phyloP scores from a whole-genome alignment of 2,797 vertebrate species.

The Myripristis jacobus region DNA sequence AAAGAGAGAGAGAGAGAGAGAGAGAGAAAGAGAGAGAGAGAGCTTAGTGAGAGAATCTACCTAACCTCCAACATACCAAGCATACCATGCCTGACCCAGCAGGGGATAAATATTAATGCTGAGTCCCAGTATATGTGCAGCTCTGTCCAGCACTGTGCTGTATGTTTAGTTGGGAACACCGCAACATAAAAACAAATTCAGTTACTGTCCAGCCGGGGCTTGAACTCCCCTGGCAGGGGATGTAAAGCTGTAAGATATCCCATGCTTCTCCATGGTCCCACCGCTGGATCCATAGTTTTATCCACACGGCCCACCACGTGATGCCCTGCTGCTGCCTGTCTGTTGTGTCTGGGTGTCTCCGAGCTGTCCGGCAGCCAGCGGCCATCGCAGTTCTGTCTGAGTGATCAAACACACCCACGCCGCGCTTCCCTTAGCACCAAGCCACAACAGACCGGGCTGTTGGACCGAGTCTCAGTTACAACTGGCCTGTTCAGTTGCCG shows the following conservation, averaged over 20 bases:
- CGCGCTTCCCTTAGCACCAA: slow-evolving; percentile 56
- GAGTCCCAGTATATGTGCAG: slow-evolving; percentile 12
- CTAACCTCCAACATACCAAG: slow-evolving; percentile 62
- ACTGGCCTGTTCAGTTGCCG: slow-evolving; percentile 55
- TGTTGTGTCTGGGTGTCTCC: slow-evolving; percentile 66
- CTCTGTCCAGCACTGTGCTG: slow-evolving; percentile 1
- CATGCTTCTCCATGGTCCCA: not conserved
- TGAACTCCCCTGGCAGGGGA: slow-evolving; percentile 8
- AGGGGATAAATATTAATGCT: slow-evolving; percentile 55
- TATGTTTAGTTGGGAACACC: slow-evolving; percentile 5
- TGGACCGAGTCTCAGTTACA: slow-evolving; percentile 47
- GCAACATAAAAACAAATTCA: slow-evolving; percentile 11
- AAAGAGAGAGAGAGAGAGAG: slow-evolving; percentile 14
- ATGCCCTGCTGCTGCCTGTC: slow-evolving; percentile 51
- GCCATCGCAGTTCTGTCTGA: slow-evolving; percentile 66
- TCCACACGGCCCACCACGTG: slow-evolving; percentile 29
- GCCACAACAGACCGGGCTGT: slow-evolving; percentile 64
- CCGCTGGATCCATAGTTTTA: slow-evolving; percentile 50
- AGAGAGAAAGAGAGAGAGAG: slow-evolving; percentile 10
- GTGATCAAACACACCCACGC: slow-evolving; percentile 68
- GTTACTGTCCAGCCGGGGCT: slow-evolving; percentile 4
- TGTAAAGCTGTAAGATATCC: not conserved
- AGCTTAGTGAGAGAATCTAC: slow-evolving; percentile 38
- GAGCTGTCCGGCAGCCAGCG: slow-evolving; percentile 51
- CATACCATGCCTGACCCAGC: slow-evolving; percentile 62